These are phyloP conservation scores for Clitarchus hookeri DNA, from an alignment of 2,888 invertebrate species.

Conservation along the genomic window DNA sequence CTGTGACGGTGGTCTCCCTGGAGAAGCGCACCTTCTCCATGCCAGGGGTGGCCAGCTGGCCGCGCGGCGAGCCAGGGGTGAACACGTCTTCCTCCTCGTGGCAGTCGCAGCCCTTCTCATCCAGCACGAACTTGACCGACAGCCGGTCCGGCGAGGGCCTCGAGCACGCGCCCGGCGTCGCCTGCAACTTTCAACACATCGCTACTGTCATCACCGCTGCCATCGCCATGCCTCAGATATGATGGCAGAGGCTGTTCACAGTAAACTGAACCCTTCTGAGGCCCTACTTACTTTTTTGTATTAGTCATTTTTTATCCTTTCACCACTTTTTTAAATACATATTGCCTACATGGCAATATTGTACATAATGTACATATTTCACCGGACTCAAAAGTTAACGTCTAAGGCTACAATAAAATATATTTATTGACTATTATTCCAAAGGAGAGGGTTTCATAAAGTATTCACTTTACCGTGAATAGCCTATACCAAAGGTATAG, in stretches of 20 bases:
- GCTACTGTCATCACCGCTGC: background rate
- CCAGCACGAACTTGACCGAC: slow-evolving; percentile 73
- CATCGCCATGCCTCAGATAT: background rate
- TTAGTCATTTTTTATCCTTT: too few species aligned
- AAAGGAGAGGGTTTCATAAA: too few species aligned
- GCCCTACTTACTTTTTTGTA: background rate
- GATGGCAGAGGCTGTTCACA: too few species aligned
- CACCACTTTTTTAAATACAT: too few species aligned
- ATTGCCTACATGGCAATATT: background rate
- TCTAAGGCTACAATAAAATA: too few species aligned
- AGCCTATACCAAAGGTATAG: too few species aligned
- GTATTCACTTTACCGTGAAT: too few species aligned
- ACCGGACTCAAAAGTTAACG: too few species aligned
- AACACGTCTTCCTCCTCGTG: slow-evolving; percentile 52
- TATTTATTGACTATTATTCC: too few species aligned
- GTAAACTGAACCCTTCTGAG: too few species aligned
- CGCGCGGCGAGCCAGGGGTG: slow-evolving; percentile 27
- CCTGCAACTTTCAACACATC: background rate
- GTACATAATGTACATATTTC: too few species aligned
- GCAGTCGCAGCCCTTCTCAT: slow-evolving; percentile 51
- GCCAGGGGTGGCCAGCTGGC: slow-evolving; percentile 25
- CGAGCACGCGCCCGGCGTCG: slow-evolving; percentile 63
- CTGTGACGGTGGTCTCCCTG: slow-evolving; percentile 41
- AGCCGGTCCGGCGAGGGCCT: slow-evolving; percentile 72
- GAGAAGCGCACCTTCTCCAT: slow-evolving; percentile 47